phyloP scores from a whole-genome alignment of 2,113 vertebrate species.

The Anguilla rostrata region DNA sequence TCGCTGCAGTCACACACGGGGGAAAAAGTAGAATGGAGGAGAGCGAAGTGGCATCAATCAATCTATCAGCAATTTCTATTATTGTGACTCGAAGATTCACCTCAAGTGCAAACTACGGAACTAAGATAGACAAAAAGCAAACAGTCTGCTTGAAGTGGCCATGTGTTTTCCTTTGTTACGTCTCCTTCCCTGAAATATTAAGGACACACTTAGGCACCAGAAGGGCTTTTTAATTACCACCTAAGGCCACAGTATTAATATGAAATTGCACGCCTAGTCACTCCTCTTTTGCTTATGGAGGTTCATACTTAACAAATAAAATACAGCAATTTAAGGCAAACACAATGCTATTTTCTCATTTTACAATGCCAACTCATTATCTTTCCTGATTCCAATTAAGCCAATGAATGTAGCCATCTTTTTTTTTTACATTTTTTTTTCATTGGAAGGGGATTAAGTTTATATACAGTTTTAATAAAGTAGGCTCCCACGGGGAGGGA shows the following conservation, averaged over 20 bases:
- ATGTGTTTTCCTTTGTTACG: neutral
- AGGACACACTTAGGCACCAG: neutral
- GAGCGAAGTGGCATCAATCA: constrained; percentile 30
- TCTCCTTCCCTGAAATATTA: neutral
- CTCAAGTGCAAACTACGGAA: constrained; percentile 1
- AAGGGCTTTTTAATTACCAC: neutral
- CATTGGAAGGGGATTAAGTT: constrained; percentile 52
- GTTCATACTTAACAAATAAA: constrained; percentile 46
- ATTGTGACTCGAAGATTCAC: neutral
- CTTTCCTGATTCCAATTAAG: constrained; percentile 45
- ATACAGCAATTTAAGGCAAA: constrained; percentile 36
- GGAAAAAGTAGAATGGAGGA: constrained; percentile 22
- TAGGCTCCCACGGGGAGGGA: constrained; percentile 68
- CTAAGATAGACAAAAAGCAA: neutral
- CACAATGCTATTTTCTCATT: constrained; percentile 31
- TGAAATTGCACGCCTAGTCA: neutral
- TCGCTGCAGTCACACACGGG: constrained; percentile 45
- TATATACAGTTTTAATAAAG: constrained; percentile 70
- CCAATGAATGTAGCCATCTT: constrained; percentile 33
- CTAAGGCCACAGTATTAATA: constrained; percentile 7
- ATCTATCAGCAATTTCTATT: constrained; percentile 8
- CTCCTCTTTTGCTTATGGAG: constrained; percentile 3
- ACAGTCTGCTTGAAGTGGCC: neutral
- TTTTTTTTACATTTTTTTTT: constrained; percentile 25
- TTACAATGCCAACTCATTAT: constrained; percentile 38